These are phyloP conservation scores for Drosophila greeni DNA, from an alignment of 2,888 invertebrate genomes.

Conservation along the genomic window DNA sequence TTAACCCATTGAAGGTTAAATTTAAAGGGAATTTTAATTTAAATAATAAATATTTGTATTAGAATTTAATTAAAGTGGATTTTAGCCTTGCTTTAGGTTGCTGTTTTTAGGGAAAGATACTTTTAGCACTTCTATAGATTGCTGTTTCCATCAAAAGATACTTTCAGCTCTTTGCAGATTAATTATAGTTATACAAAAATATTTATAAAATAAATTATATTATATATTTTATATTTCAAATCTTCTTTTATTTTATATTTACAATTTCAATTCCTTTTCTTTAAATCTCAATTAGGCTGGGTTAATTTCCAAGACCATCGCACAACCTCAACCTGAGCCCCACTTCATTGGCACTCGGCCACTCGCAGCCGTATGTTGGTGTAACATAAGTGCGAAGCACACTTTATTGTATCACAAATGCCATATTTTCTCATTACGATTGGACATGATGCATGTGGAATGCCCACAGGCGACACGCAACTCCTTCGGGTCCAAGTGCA, in stretches of 20 bases:
- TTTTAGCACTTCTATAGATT: too few relatives aligned
- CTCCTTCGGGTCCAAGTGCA: conserved; percentile 41
- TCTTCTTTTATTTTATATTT: too few relatives aligned
- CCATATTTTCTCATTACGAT: conserved; percentile 79
- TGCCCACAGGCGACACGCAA: conserved; percentile 74
- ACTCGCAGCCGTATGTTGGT: conserved; percentile 44
- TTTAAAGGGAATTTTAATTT: rapidly evolving
- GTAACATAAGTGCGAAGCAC: conserved; percentile 78
- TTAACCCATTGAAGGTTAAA: conserved; percentile 12
- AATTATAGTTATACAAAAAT: too few relatives aligned
- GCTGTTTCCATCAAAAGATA: too few relatives aligned
- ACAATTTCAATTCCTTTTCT: conserved; percentile 6
- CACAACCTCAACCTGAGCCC: conserved; percentile 25
- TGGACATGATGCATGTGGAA: conserved; percentile 78
- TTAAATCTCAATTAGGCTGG: conserved; percentile 2
- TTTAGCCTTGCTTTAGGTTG: too few relatives aligned
- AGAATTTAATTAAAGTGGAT: background rate
- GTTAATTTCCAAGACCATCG: conserved; percentile 30
- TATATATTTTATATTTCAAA: too few relatives aligned
- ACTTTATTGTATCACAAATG: conserved; percentile 79
- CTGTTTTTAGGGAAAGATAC: too few relatives aligned
- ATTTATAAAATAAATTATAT: too few relatives aligned
- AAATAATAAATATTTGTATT: background rate
- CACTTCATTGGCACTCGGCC: conserved; percentile 29
- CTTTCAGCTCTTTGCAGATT: too few relatives aligned